Base-by-base conservation (phyloP, 2,797 vertebrate species). In the Eremophila alpestris region DNA sequence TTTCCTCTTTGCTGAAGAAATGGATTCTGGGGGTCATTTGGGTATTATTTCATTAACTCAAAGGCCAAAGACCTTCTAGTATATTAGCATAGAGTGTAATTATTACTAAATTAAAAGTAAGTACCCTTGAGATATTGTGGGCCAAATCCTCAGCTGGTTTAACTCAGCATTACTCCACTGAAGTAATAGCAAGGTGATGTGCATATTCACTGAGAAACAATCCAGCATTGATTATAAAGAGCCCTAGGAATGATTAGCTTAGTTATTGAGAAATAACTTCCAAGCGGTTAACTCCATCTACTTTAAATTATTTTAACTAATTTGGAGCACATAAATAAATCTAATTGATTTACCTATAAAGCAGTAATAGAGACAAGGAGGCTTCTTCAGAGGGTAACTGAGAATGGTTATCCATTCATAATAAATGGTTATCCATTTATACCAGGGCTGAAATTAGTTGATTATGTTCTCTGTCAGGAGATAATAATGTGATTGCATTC, bases 401-500 rank as follows among this genome's bases (percentile, higher is more conserved):
- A 95, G 91, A 94, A 95, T 90, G 83, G 96, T 96, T 96, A 96
- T 96, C 96, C 88, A 90, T 94, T 95, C 84, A 95, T 95, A 95
- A 95, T 96, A 95, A 96, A 96, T 84, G 86, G 94, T 95, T 96
- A 96, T 93, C 93, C 93, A 86, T 93, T 95, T 93, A 96, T 95
- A 95, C 82, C 69, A 96, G 91, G 91, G 77, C 91, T 51, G 85
- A 95, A 96, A 96, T 97, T 96, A 96, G 92, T 95, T 96, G 95
- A 97, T 96, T 97, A 96, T 96, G 91, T 96, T 95, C 94, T 96
- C 87, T 94, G 95, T 97, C 89, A 95, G 94, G 76, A 96, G 95
- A 94, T 95, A 96, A 97, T 97, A 96, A 94, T 93, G 94, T 97
- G 96, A 96, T 97, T 97, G 91, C 94, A 95, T 97, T 96, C 93